Evolutionary conservation across 1,140 invertebrate species (phyloP).

Genomic region (Littorina saxatilis): DNA sequence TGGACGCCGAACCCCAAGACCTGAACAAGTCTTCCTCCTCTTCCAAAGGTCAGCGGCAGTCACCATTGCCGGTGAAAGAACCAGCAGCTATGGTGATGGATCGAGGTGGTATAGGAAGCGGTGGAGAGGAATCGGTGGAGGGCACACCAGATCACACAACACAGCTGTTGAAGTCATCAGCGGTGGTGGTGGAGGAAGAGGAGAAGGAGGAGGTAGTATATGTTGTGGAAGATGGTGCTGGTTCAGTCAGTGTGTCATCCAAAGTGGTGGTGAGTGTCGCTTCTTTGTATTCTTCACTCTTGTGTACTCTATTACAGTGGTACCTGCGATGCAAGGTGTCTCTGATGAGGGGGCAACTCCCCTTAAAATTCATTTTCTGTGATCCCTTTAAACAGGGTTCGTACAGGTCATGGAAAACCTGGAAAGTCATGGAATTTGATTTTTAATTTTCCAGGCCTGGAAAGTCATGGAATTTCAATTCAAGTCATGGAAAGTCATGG

Average conservation of each 20-base stretch:
- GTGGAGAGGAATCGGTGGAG: slow-evolving; percentile 27
- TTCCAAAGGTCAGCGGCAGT: neutral
- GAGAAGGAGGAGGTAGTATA: slow-evolving; percentile 40
- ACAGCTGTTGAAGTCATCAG: slow-evolving; percentile 19
- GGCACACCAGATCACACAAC: slow-evolving; percentile 40
- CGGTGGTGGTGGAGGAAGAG: neutral
- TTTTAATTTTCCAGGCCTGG: too few relatives aligned
- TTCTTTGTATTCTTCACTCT: neutral
- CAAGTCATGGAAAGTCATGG: too few relatives aligned
- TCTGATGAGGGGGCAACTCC: too few relatives aligned
- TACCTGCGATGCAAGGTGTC: too few relatives aligned
- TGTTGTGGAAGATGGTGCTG: slow-evolving; percentile 30
- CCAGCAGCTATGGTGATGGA: slow-evolving; percentile 37
- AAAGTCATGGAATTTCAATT: too few relatives aligned
- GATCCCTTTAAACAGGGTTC: too few relatives aligned
- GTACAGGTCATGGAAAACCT: too few relatives aligned
- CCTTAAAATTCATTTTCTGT: too few relatives aligned
- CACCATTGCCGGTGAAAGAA: neutral
- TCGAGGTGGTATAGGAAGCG: slow-evolving; percentile 12
- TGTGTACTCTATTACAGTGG: too few relatives aligned
- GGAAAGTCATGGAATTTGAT: too few relatives aligned
- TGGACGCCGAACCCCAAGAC: neutral
- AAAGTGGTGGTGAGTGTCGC: slow-evolving; percentile 18
- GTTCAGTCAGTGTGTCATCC: slow-evolving; percentile 20
- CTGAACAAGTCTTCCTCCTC: neutral